Conservation (phyloP, 2,888 invertebrate species). For the Steinernema carpocapsae region DNA sequence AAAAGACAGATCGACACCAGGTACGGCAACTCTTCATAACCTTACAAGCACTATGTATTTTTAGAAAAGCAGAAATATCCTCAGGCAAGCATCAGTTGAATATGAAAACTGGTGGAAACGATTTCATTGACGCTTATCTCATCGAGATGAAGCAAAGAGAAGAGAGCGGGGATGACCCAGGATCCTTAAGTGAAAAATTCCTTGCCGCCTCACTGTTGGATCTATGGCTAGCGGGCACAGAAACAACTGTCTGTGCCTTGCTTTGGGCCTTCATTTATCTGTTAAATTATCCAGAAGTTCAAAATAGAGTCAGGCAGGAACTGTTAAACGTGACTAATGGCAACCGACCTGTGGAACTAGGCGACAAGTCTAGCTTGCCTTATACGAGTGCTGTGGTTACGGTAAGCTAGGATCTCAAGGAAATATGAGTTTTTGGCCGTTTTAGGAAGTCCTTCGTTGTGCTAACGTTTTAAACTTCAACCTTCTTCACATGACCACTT, state of each 20-base stretch:
- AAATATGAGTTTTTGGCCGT: not conserved
- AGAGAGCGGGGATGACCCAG: not conserved
- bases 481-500: conserved; percentile 2
- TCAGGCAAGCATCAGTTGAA: not conserved
- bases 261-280: not conserved
- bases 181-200: not conserved
- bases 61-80: not conserved
- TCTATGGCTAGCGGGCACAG: not conserved
- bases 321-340: not conserved
- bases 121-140: not conserved
- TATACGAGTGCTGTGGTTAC: conserved; percentile 2
- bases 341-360: not conserved
- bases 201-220: not conserved
- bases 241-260: not conserved
- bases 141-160: not conserved
- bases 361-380: not conserved
- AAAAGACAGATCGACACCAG: not conserved
- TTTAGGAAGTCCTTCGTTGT: conserved; percentile 23
- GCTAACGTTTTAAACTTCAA: conserved; percentile 18
- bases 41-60: no score
- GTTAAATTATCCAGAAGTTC: not conserved
- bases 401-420: not conserved
- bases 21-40: not conserved
- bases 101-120: not conserved
- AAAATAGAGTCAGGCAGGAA: not conserved